phyloP scores from a whole-genome alignment of 2,113 vertebrate species.

The Dendropsophus ebraccatus region DNA sequence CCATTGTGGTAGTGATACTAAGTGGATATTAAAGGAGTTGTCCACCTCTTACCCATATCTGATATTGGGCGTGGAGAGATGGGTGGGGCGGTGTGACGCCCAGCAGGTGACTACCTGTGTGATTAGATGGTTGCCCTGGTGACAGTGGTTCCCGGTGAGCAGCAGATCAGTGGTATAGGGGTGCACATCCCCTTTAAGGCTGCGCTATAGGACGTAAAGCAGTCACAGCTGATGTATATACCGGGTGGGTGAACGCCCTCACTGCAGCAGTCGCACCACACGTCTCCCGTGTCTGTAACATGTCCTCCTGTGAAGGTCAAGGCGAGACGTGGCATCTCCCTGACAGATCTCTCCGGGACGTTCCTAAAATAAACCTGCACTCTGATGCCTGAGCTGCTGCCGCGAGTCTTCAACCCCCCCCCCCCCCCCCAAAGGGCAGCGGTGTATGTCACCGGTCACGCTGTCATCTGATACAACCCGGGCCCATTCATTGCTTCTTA shows the following conservation, averaged over 20 bases:
- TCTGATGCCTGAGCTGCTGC: neutral
- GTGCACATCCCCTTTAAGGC: too few relatives aligned
- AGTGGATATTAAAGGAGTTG: too few relatives aligned
- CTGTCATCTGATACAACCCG: neutral
- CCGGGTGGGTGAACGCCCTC: neutral
- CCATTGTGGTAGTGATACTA: too few relatives aligned
- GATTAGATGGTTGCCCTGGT: too few relatives aligned
- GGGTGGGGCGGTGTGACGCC: too few relatives aligned
- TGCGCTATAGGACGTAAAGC: too few relatives aligned
- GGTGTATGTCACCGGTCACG: neutral
- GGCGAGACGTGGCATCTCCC: neutral
- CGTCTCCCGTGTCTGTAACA: neutral
- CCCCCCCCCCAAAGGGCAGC: neutral
- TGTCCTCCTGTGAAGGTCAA: conserved; percentile 27
- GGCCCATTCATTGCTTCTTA: neutral
- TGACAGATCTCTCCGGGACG: neutral
- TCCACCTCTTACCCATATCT: too few relatives aligned
- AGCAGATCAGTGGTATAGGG: too few relatives aligned
- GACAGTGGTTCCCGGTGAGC: too few relatives aligned
- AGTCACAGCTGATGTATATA: too few relatives aligned
- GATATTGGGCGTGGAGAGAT: too few relatives aligned
- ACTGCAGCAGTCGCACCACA: neutral
- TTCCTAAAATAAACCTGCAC: conserved; percentile 32
- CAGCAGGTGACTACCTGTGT: too few relatives aligned
- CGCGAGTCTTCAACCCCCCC: neutral